These are phyloP conservation scores for Lepilemur ruficaudatus DNA, from an alignment of 2,797 vertebrate genomes.

Conservation along the genomic window DNA sequence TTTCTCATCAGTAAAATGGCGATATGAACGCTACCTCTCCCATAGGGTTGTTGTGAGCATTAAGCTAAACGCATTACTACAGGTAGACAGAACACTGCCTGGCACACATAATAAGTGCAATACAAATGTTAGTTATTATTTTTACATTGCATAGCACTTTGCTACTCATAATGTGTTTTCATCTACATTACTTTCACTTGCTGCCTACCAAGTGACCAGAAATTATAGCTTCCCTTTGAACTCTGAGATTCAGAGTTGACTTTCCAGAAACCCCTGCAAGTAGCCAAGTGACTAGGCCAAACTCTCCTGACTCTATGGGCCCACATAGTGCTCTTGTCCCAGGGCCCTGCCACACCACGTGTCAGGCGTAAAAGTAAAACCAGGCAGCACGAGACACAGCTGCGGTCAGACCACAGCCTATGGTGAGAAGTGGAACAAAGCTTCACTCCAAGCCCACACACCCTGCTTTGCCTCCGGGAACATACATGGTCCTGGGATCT, in stretches of 20 bases:
- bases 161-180: background rate
- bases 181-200: background rate
- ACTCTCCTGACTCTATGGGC: background rate
- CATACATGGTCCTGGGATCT: background rate
- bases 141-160: background rate
- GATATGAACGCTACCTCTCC: background rate
- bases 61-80: background rate
- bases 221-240: background rate
- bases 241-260: background rate
- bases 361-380: background rate
- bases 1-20: background rate
- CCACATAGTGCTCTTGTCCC: accelerated
- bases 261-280: background rate
- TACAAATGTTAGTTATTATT: background rate
- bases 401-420: accelerated
- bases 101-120: background rate
- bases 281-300: background rate
- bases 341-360: background rate
- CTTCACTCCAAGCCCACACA: background rate
- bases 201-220: background rate
- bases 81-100: background rate
- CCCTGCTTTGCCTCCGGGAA: background rate
- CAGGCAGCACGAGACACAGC: background rate
- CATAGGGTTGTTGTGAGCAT: background rate
- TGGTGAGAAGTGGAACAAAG: background rate